phyloP scores from a whole-genome alignment of 2,797 vertebrate species.

The Cheirogaleus major region DNA sequence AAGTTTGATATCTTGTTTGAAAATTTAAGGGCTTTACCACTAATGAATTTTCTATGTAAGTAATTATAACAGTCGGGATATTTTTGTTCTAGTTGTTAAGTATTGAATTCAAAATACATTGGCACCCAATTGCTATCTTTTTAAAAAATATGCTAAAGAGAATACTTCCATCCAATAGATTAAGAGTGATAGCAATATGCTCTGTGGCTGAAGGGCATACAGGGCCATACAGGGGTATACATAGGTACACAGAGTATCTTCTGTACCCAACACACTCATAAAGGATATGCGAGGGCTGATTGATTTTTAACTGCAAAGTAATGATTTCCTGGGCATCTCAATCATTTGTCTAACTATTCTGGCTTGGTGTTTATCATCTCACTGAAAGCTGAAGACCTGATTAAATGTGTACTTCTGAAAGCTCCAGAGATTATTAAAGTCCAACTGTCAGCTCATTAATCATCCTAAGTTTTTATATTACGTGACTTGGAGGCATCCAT shows the following conservation, averaged over 20 bases:
- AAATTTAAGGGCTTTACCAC: background rate
- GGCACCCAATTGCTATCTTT: background rate
- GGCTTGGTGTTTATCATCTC: constrained; percentile 69
- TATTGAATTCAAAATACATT: background rate
- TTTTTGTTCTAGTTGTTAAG: constrained; percentile 23
- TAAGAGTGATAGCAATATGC: background rate
- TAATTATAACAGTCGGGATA: background rate
- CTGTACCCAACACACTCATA: background rate
- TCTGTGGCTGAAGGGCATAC: background rate
- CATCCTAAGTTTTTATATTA: constrained; percentile 68
- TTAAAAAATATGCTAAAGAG: constrained; percentile 9
- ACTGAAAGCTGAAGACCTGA: constrained; percentile 61
- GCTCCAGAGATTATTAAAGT: constrained; percentile 69
- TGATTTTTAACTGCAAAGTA: constrained; percentile 68
- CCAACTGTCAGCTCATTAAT: constrained; percentile 69
- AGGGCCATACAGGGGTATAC: background rate
- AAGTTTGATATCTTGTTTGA: background rate
- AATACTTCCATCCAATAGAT: background rate
- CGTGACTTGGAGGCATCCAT: constrained; percentile 55
- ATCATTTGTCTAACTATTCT: constrained; percentile 68
- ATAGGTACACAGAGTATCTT: background rate
- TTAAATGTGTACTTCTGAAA: constrained; percentile 66
- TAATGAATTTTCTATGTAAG: background rate
- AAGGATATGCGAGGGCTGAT: constrained; percentile 33
- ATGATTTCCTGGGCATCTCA: constrained; percentile 56